phyloP scores from a whole-genome alignment of 2,797 vertebrate genomes.

The Cynopterus sphinx region DNA sequence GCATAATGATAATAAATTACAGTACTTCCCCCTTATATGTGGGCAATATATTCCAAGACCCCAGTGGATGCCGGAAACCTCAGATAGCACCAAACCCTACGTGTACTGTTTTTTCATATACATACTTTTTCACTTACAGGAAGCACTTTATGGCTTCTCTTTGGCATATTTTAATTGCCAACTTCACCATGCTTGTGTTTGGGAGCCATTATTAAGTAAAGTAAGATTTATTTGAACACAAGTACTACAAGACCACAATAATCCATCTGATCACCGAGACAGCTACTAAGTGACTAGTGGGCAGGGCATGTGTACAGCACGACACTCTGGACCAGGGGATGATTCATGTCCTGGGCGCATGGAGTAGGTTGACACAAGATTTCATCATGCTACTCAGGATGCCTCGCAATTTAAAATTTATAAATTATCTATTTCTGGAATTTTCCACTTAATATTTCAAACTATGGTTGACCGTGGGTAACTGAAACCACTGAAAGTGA shows the following conservation, averaged over 20 bases:
- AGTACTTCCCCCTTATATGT: neutral
- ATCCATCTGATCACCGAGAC: neutral
- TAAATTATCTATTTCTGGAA: neutral
- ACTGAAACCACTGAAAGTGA: neutral
- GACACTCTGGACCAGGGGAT: neutral
- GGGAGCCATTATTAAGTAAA: neutral
- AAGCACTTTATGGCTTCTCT: neutral
- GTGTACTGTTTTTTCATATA: no score
- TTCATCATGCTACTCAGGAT: neutral
- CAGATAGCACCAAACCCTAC: neutral
- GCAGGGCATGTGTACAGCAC: no score
- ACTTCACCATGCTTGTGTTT: neutral
- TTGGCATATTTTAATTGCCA: neutral
- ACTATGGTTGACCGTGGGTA: neutral
- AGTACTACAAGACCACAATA: no score
- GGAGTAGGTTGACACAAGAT: neutral
- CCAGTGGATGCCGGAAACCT: neutral
- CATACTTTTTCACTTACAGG: neutral
- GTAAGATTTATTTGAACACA: neutral
- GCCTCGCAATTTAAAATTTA: no score
- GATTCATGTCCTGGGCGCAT: neutral
- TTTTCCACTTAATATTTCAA: neutral
- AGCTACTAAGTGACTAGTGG: neutral
- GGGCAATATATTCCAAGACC: neutral
- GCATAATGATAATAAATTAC: neutral